Evolutionary conservation across 2,113 vertebrate species (phyloP).

Genomic region (Tichodroma muraria): DNA sequence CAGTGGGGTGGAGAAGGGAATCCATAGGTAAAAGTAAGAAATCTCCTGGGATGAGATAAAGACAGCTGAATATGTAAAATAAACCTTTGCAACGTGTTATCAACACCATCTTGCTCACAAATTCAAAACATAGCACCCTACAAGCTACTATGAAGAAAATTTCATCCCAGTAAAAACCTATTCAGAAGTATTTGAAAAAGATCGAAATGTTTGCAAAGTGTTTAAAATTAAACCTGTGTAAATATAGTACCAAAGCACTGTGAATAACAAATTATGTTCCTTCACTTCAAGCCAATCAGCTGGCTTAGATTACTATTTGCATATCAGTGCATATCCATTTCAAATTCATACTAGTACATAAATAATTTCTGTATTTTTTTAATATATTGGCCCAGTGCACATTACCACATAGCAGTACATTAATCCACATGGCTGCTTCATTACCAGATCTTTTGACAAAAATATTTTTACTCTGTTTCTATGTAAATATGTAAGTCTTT

Average conservation of each 20-base stretch:
- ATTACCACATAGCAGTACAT: not conserved
- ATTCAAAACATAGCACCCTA: not conserved
- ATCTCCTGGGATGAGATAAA: not conserved
- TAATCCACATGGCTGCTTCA: fast-evolving
- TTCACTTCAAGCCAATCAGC: not conserved
- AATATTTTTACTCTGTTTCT: not conserved
- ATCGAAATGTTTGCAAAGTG: not conserved
- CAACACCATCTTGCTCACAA: not conserved
- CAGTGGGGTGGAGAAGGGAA: not conserved
- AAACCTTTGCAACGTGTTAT: not conserved
- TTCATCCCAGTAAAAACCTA: not conserved
- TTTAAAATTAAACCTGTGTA: not conserved
- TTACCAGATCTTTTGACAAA: not conserved
- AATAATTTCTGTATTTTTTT: not conserved
- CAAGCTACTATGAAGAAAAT: not conserved
- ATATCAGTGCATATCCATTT: not conserved
- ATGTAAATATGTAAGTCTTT: not conserved
- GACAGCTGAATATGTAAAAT: not conserved
- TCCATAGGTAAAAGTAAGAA: not conserved
- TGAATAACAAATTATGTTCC: not conserved
- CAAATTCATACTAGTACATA: not conserved
- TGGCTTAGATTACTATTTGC: not conserved
- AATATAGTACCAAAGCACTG: not conserved
- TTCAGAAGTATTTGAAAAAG: not conserved
- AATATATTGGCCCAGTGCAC: not conserved